Percentiles rank a stretch among this genome's conserved stretches.
Conservation (phyloP, 2,888 invertebrate species). For the Blomia tropicalis region DNA sequence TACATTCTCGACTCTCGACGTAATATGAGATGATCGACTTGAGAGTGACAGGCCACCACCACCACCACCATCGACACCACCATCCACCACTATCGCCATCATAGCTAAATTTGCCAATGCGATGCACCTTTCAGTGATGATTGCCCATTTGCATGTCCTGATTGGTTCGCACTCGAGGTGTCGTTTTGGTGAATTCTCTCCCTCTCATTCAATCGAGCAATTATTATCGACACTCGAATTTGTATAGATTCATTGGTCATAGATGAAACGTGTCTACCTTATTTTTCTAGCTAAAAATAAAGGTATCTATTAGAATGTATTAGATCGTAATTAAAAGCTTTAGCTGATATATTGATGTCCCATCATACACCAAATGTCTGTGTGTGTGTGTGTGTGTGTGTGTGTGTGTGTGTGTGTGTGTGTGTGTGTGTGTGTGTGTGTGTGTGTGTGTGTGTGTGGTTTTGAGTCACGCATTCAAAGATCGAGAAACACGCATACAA, state of each 20-base stretch:
- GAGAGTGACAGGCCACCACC: neutral
- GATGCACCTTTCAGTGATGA: constrained; percentile 11
- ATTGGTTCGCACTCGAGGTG: neutral
- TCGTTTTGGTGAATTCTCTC: no score
- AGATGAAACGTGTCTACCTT: neutral
- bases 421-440: no score
- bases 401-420: no score
- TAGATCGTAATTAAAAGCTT: constrained; percentile 13
- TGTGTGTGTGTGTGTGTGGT: no score
- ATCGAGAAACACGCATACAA: neutral
- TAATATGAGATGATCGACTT: constrained; percentile 5
- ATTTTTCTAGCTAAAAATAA: no score
- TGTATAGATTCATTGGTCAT: no score
- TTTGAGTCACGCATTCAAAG: constrained; percentile 12
- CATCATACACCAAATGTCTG: no score
- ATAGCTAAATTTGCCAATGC: neutral
- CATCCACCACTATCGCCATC: neutral
- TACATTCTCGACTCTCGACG: neutral
- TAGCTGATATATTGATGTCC: no score
- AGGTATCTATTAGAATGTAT: neutral
- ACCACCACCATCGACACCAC: neutral
- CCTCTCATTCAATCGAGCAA: no score
- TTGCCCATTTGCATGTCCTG: neutral
- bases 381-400: no score
- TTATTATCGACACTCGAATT: constrained; percentile 1